Conservation (phyloP, 2,888 invertebrate species). For the Trilocha varians region DNA sequence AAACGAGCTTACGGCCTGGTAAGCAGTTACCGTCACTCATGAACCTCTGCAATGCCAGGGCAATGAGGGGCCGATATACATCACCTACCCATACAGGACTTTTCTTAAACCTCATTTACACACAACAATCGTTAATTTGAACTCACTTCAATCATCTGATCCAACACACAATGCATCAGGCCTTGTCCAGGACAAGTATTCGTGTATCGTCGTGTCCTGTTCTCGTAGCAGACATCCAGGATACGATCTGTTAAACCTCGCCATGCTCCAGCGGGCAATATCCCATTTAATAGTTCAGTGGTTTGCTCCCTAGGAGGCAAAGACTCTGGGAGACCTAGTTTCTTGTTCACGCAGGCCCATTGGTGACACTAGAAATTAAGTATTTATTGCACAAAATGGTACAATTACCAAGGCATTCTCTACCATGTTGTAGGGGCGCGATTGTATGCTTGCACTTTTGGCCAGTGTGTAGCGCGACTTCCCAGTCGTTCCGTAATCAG, state of each 20-base stretch:
- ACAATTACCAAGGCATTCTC: too few species aligned
- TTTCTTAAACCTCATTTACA: too few species aligned
- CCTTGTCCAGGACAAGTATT: conserved; percentile 55
- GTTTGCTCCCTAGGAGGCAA: conserved; percentile 30
- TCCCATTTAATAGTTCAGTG: conserved; percentile 17
- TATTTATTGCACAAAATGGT: too few species aligned
- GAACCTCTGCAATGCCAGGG: too few species aligned
- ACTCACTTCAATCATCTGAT: conserved; percentile 46
- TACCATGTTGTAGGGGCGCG: too few species aligned
- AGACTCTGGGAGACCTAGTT: conserved; percentile 32
- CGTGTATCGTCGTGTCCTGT: conserved; percentile 30
- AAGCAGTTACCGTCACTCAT: too few species aligned
- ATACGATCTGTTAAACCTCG: conserved; percentile 25
- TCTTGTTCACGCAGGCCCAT: conserved; percentile 49
- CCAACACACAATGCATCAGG: conserved; percentile 49
- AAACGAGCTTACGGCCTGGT: too few species aligned
- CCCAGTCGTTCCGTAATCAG: too few species aligned
- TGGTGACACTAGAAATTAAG: conserved; percentile 37
- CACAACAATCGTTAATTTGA: neutral
- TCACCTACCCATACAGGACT: too few species aligned
- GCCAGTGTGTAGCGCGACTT: too few species aligned
- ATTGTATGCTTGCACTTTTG: too few species aligned
- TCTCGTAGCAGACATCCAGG: conserved; percentile 36
- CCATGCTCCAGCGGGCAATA: conserved; percentile 39
- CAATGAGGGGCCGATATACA: too few species aligned